A percentile compares a stretch with the other conserved stretches of the same genome.
Evolutionary conservation across 1,140 invertebrate species (phyloP).

Genomic region (Rhizoglyphus robini): DNA sequence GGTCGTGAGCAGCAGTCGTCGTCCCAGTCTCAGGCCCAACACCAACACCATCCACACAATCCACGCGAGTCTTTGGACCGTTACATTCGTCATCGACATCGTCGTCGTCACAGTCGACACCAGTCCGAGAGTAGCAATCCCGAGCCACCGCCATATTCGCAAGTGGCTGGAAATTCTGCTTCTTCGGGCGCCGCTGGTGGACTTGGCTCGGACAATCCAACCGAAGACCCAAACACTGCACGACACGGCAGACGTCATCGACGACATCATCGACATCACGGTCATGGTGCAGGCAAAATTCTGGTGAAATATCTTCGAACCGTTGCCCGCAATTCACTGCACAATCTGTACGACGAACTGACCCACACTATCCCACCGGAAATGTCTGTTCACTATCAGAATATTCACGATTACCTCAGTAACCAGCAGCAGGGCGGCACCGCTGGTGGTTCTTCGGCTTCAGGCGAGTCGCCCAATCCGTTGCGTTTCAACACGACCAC

Average conservation of each 20-base stretch:
- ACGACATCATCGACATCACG: neutral
- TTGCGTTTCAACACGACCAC: too few species aligned
- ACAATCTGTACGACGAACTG: neutral
- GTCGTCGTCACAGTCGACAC: neutral
- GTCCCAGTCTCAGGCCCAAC: too few species aligned
- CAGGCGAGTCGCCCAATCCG: too few species aligned
- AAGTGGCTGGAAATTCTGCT: neutral
- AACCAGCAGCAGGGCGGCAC: too few species aligned
- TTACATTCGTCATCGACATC: neutral
- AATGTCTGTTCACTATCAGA: conserved; percentile 14
- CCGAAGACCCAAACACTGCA: too few species aligned
- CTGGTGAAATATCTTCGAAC: neutral
- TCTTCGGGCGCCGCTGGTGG: neutral
- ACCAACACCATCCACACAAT: neutral
- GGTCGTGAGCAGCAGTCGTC: too few species aligned
- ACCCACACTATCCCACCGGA: neutral
- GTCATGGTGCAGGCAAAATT: neutral
- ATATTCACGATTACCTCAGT: neutral
- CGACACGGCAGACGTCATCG: too few species aligned
- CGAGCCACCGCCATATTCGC: neutral
- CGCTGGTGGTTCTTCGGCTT: too few species aligned
- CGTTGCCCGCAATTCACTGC: neutral
- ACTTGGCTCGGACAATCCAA: too few species aligned
- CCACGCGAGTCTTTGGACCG: neutral
- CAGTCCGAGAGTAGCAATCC: neutral